These are phyloP conservation scores for Calephelis nemesis DNA, from an alignment of 1,140 invertebrate genomes.

Conservation along the genomic window DNA sequence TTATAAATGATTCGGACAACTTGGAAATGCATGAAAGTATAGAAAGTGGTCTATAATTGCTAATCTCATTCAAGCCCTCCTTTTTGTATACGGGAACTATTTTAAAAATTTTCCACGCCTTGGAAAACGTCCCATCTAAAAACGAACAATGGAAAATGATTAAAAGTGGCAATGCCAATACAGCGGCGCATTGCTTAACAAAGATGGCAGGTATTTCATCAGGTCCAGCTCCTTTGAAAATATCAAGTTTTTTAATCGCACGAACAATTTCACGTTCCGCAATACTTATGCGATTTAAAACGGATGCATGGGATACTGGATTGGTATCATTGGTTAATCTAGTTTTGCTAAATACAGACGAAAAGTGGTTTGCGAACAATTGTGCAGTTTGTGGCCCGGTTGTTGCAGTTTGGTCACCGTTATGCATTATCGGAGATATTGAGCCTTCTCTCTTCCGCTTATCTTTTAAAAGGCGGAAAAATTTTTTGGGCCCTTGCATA, in stretches of 20 bases:
- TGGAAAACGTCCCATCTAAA: constrained; percentile 17
- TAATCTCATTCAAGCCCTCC: constrained; percentile 20
- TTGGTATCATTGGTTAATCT: neutral
- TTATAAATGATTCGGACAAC: constrained; percentile 27
- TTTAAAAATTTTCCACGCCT: constrained; percentile 25
- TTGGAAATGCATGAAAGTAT: constrained; percentile 27
- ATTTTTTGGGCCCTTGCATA: neutral
- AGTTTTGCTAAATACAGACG: constrained; percentile 18
- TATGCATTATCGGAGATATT: neutral
- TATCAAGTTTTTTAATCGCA: too few relatives aligned
- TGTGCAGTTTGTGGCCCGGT: constrained; percentile 17
- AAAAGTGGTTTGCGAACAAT: constrained; percentile 22
- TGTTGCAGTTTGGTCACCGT: neutral
- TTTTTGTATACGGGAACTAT: constrained; percentile 33
- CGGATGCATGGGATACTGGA: too few relatives aligned
- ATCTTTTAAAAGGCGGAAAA: neutral
- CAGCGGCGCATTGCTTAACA: constrained; percentile 23
- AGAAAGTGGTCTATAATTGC: constrained; percentile 31
- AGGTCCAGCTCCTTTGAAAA: too few relatives aligned
- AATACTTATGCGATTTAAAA: neutral
- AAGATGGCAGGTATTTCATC: constrained; percentile 31
- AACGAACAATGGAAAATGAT: constrained; percentile 27
- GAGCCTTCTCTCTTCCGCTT: neutral
- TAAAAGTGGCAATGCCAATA: constrained; percentile 22
- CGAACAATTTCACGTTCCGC: too few relatives aligned